These are phyloP conservation scores for Melanotaenia pygmaea DNA, from an alignment of 2,797 vertebrate species.

Conservation along the genomic window DNA sequence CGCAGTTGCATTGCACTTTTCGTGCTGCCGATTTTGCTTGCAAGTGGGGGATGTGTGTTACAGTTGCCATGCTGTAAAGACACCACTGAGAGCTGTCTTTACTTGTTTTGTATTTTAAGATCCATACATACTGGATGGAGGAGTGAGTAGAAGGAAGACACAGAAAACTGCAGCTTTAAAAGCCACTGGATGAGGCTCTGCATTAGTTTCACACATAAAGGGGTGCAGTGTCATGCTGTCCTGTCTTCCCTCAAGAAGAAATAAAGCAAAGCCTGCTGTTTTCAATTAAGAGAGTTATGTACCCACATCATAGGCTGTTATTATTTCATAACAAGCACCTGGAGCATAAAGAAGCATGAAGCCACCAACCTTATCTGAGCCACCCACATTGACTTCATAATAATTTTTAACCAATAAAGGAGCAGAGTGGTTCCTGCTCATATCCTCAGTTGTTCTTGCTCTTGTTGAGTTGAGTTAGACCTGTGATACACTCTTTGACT, in stretches of 20 bases:
- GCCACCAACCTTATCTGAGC: constrained; percentile 27
- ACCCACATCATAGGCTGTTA: constrained; percentile 47
- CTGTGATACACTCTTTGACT: not conserved
- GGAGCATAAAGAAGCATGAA: constrained; percentile 36
- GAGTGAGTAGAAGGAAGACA: constrained; percentile 8
- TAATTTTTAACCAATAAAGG: constrained; percentile 15
- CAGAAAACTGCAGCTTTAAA: constrained; percentile 32
- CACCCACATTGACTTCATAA: constrained; percentile 14
- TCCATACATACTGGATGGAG: constrained; percentile 5
- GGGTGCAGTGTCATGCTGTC: constrained; percentile 39
- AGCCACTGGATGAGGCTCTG: not conserved
- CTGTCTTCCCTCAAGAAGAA: constrained; percentile 30
- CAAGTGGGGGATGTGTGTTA: constrained; percentile 33
- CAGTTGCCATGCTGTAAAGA: constrained; percentile 43
- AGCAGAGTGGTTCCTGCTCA: not conserved
- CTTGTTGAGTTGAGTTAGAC: not conserved
- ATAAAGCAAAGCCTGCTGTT: constrained; percentile 53
- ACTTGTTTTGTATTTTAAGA: constrained; percentile 32
- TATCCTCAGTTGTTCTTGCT: not conserved
- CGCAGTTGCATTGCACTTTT: constrained; percentile 42
- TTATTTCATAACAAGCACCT: constrained; percentile 58
- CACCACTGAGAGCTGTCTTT: constrained; percentile 12
- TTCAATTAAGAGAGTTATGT: constrained; percentile 61
- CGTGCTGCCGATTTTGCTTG: constrained; percentile 27
- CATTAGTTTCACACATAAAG: constrained; percentile 31